These are phyloP conservation scores for Mactra quadrangularis DNA, from an alignment of 1,140 invertebrate genomes.

Conservation along the genomic window DNA sequence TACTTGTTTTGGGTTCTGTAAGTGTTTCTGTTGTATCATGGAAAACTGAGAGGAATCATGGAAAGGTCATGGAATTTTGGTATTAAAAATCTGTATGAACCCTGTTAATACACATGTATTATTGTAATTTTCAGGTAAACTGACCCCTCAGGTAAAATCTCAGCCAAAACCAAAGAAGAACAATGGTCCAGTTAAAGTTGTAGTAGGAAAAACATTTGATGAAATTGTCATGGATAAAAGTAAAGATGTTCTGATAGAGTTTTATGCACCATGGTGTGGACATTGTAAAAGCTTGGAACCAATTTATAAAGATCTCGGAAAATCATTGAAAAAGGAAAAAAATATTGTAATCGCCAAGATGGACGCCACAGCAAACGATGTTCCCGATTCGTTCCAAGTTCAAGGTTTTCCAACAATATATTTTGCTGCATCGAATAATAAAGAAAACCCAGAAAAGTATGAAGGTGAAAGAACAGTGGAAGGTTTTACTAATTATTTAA, in stretches of 20 bases:
- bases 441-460: conserved; percentile 93
- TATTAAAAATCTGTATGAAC: no score
- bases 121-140: conserved; percentile 85
- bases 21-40: no score
- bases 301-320: conserved; percentile 96
- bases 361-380: conserved; percentile 99
- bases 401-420: conserved; percentile 98
- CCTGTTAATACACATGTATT: no score
- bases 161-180: conserved; percentile 95
- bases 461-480: conserved; percentile 95
- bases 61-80: no score
- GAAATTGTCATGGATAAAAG: conserved; percentile 94
- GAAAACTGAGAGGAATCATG: no score
- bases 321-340: conserved; percentile 93
- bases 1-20: no score
- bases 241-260: conserved; percentile 97
- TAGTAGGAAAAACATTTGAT: conserved; percentile 98
- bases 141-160: conserved; percentile 97
- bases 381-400: conserved; percentile 94
- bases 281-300: conserved; percentile 98
- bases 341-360: conserved; percentile 96
- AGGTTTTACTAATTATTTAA: conserved; percentile 98
- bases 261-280: conserved; percentile 99
- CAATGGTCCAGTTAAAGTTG: conserved; percentile 92
- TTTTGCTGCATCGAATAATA: conserved; percentile 95